Evolutionary conservation across 2,888 invertebrate species (phyloP).

Genomic region (Micoletzkya japonica): DNA sequence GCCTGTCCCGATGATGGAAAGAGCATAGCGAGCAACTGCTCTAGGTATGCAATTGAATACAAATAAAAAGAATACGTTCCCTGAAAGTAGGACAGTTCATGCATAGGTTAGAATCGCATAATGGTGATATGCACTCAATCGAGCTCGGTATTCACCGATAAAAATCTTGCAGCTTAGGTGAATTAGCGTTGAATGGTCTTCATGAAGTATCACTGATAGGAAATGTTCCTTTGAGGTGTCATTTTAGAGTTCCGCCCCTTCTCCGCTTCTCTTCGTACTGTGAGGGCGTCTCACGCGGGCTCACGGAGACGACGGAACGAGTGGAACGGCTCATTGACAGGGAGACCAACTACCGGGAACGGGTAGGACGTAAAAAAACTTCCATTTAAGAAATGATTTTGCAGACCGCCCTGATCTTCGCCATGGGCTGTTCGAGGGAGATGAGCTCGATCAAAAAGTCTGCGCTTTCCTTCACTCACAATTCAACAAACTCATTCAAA

Average conservation of each 20-base stretch:
- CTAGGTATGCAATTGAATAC: neutral
- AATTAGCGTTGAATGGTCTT: too few species aligned
- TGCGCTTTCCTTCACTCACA: too few species aligned
- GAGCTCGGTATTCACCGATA: too few species aligned
- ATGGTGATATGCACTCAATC: neutral
- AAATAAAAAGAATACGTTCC: neutral
- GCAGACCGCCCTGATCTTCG: neutral
- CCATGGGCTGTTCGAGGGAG: too few species aligned
- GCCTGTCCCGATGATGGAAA: neutral
- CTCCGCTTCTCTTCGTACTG: slow-evolving; percentile 10
- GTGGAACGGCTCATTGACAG: slow-evolving; percentile 11
- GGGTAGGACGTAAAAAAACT: neutral
- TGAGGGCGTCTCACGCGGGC: slow-evolving; percentile 21
- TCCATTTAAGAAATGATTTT: neutral
- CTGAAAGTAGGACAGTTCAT: too few species aligned
- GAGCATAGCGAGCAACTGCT: slow-evolving; percentile 12
- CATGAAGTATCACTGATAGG: neutral
- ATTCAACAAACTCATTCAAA: too few species aligned
- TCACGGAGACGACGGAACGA: neutral
- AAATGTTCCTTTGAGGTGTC: neutral
- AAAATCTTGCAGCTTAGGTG: too few species aligned
- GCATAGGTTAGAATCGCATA: too few species aligned
- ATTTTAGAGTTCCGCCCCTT: slow-evolving; percentile 16
- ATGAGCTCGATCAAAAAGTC: too few species aligned
- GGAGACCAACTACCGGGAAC: slow-evolving; percentile 11